Evolutionary conservation across 2,888 invertebrate species (phyloP).

Genomic region (Leptopilina syphax): DNA sequence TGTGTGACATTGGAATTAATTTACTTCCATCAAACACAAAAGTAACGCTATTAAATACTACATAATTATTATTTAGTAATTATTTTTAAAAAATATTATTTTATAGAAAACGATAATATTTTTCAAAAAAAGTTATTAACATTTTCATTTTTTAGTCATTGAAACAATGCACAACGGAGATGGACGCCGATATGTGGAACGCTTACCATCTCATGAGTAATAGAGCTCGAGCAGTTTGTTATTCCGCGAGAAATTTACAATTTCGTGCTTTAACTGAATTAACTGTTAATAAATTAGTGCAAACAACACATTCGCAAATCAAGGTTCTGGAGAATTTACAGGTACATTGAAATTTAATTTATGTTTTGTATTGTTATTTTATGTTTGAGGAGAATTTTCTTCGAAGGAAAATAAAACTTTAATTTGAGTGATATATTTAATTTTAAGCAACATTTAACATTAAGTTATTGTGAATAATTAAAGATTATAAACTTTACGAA

Average conservation of each 20-base stretch:
- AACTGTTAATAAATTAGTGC: conserved; percentile 82
- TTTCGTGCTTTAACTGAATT: conserved; percentile 82
- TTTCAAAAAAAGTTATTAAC: neutral
- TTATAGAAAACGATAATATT: neutral
- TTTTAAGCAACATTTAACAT: no score
- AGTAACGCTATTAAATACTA: neutral
- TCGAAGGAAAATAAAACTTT: neutral
- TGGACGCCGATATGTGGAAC: conserved; percentile 84
- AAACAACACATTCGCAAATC: conserved; percentile 78
- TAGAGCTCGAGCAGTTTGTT: conserved; percentile 83
- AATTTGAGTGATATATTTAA: no score
- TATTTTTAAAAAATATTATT: neutral
- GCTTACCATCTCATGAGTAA: conserved; percentile 84
- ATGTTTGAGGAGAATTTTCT: no score
- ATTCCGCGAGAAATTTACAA: conserved; percentile 81
- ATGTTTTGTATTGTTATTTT: no score
- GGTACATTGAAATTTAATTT: conserved; percentile 65
- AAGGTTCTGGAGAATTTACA: conserved; percentile 76
- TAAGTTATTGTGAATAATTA: no score
- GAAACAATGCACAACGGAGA: conserved; percentile 81
- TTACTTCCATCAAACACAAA: neutral
- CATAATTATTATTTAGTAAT: no score
- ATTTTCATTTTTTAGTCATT: conserved; percentile 76
- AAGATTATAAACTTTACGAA: neutral
- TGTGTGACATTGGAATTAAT: neutral